Evolutionary conservation across 35 echinoderm and acorn worm species (phyloP), one percentile per base, ranked within the genome.

Genomic region (Eucidaris tribuloides): DNA sequence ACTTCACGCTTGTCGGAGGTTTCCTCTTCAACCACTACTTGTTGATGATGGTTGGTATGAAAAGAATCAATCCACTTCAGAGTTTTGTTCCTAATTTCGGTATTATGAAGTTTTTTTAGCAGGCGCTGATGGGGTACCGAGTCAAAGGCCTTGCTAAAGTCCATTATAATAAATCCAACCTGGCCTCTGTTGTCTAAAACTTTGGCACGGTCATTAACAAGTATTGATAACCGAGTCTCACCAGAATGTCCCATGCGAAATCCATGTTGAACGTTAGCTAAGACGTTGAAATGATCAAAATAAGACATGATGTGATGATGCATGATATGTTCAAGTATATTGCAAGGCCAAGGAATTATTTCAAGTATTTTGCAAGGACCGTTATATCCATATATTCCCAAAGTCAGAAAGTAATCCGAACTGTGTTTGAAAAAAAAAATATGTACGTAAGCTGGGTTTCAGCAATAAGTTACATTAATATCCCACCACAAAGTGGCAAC

Each of bases 131-230:
- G 76, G 22, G 86, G 86, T 0, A 89, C 86, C 0, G 29, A 33
- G 52, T 89, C 76, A 27, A 89, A 96, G 20, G 88, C 92, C 52
- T 96, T 90, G 3, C 28, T 34, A 29, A 81, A 87, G 31, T 96
- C 92, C 19, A 90, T 31, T 5, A 90, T 81, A 0, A 86, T 78
- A 0, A 78, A 5, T 38, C 87, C 87, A 46, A 62, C 78, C 44
- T 85, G 87, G 3, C 61, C 48, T 31, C 42, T 71, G 33, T 33
- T 50, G 56, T 96, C 83, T 2, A 90, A 35, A 3, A 62, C 19
- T 48, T 57, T 50, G 7, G 60, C 18, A 7, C 85, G 49, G 27
- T 96, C 83, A 82, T 96, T 19, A 44, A 68, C 82, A 5, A 55
- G 13, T 24, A 20, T 35, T 18, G 32, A 4, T 7, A 90, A 68